Conservation (phyloP, 2,888 invertebrate genomes). For the Rotaria socialis region DNA sequence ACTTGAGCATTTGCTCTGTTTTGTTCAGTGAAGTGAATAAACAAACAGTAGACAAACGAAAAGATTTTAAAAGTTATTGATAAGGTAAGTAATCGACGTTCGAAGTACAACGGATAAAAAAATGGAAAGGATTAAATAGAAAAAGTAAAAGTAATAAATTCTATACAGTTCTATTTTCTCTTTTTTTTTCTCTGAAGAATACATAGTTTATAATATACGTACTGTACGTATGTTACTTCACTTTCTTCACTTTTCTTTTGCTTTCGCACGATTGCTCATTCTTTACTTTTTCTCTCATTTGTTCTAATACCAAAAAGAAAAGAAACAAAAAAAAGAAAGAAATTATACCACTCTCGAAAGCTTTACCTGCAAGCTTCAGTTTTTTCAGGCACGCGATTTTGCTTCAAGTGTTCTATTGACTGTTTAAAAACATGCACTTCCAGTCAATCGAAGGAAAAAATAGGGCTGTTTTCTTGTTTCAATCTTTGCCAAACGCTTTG, state of each 20-base stretch:
- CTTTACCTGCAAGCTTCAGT: background rate
- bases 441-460: background rate
- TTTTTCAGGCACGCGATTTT: background rate
- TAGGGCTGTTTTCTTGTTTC: background rate
- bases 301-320: background rate
- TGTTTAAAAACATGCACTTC: background rate
- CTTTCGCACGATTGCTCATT: background rate
- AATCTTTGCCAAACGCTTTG: background rate
- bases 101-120: no score
- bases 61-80: no score
- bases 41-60: background rate
- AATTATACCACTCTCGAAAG: background rate
- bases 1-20: background rate
- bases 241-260: background rate
- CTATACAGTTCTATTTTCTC: background rate
- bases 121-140: no score
- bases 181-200: background rate
- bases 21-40: background rate
- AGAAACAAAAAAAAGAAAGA: background rate
- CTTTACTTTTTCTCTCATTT: background rate
- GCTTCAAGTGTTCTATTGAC: background rate
- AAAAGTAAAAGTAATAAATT: background rate
- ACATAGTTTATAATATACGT: background rate
- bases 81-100: no score
- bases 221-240: background rate